Evolutionary conservation across 2,888 invertebrate species (phyloP), one percentile per base, ranked within the genome.

Genomic region (Trachelus iudaicus): DNA sequence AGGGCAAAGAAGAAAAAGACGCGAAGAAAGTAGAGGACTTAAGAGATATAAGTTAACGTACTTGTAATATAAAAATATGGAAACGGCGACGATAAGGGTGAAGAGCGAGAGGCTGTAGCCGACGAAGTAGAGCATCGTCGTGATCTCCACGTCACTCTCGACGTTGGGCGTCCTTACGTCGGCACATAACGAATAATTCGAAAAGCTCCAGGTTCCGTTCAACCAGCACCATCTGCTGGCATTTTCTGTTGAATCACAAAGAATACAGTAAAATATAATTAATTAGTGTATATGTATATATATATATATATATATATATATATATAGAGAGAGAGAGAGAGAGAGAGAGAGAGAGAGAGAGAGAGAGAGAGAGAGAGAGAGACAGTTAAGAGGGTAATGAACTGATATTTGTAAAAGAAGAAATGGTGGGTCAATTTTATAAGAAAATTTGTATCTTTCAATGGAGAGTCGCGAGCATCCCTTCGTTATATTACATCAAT

Each of bases 1-100:
- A 23, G 9, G 56, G 56, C 23, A 23, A 56, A 56, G 56, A 23
- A 56, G 56, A 9, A 56, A 23, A 23, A 40, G 40, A 23, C 40
- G 15, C 0, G 15, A 1, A 23, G 23, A 40, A 56, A 56, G 40
- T 40, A 15, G 9, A 56, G 9, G 23, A 6, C 40, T 4, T 15
- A 40, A 40, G 40, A 40, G 40, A 11, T 11, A 30, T 30, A 1
- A 1, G 34, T 69, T 35, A 81, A 94, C 96, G 95, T 92, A 98
- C 98, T 97, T 97, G 94, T 96, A 98, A 91, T 97, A 96, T 81
- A 96, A 92, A 92, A 98, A 98, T 85, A 98, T 97, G 91, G 95
- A 94, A 85, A 98, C 95, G 35, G 98, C 98, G 79, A 97, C 93
- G 74, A 95, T 93, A 78, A 98, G 94, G 15, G 96, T 96, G 75